Evolutionary conservation across 2,113 vertebrate species (phyloP).

Genomic region (Semicossyphus pulcher): DNA sequence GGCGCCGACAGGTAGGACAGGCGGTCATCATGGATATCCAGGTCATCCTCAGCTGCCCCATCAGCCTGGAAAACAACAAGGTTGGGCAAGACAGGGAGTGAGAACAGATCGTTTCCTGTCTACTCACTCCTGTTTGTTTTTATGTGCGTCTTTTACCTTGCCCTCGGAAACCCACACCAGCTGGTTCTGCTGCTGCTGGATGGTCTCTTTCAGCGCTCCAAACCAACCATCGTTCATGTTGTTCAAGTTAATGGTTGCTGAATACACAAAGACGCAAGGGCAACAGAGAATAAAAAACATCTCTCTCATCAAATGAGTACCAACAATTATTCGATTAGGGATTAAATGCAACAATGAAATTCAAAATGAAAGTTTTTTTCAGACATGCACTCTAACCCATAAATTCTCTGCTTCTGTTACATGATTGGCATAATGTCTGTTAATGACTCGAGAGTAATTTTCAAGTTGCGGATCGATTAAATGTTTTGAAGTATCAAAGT

Average conservation of each 20-base stretch:
- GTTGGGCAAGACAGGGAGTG: not conserved
- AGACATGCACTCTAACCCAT: not conserved
- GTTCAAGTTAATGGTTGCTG: slow-evolving; percentile 98
- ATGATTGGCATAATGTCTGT: not conserved
- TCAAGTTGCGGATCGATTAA: not conserved
- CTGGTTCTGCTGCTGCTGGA: slow-evolving; percentile 98
- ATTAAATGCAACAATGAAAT: not conserved
- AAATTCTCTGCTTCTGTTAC: not conserved
- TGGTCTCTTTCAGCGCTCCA: slow-evolving; percentile 93
- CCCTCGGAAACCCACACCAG: slow-evolving; percentile 99
- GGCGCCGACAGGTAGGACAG: slow-evolving; percentile 98
- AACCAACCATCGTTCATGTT: slow-evolving; percentile 99
- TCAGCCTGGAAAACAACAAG: slow-evolving; percentile 86
- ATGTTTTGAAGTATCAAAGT: no score
- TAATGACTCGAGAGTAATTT: not conserved
- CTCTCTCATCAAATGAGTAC: not conserved
- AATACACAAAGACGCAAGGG: slow-evolving; percentile 53
- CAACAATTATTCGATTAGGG: not conserved
- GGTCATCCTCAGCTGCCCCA: slow-evolving; percentile 94
- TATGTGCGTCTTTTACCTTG: slow-evolving; percentile 86
- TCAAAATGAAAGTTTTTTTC: not conserved
- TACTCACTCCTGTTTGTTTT: not conserved
- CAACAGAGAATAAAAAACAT: slow-evolving; percentile 15
- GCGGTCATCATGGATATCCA: slow-evolving; percentile 98
- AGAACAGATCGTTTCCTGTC: not conserved